A percentile compares a stretch with the other conserved stretches of the same genome.
These are phyloP conservation scores for Radopholus similis DNA, from an alignment of 1,140 invertebrate genomes.

Conservation along the genomic window DNA sequence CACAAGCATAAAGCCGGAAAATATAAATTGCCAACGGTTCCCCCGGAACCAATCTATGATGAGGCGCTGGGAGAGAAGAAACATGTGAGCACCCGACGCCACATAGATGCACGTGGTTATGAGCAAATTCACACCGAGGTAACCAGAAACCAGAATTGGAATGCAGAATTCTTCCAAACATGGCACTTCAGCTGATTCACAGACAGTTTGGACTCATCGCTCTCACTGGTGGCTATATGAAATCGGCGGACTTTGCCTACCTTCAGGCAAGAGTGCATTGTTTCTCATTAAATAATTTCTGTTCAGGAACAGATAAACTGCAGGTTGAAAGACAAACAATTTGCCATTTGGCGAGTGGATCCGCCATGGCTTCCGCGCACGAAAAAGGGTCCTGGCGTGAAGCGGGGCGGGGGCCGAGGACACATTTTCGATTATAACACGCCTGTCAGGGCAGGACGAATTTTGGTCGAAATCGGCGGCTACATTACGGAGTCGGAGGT, in stretches of 20 bases:
- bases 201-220: slow-evolving; percentile 55
- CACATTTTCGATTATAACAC: slow-evolving; percentile 90
- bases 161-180: not conserved
- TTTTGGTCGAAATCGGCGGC: slow-evolving; percentile 93
- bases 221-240: slow-evolving; percentile 51
- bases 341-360: slow-evolving; percentile 90
- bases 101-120: slow-evolving; percentile 56
- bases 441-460: slow-evolving; percentile 79
- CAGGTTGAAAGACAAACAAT: slow-evolving; percentile 51
- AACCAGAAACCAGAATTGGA: not conserved
- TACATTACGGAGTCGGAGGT: slow-evolving; percentile 81
- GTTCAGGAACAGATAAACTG: slow-evolving; percentile 54
- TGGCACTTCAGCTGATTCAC: slow-evolving; percentile 40
- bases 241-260: slow-evolving; percentile 50
- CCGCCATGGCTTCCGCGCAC: slow-evolving; percentile 83
- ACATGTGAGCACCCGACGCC: slow-evolving; percentile 40
- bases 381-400: slow-evolving; percentile 74
- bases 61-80: slow-evolving; percentile 49
- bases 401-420: slow-evolving; percentile 94
- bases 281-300: not conserved
- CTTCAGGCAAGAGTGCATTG: slow-evolving; percentile 43
- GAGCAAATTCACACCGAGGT: slow-evolving; percentile 53
- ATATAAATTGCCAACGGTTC: slow-evolving; percentile 51
- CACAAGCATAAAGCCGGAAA: no score
- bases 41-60: slow-evolving; percentile 51